Evolutionary conservation across 2,888 invertebrate genomes (phyloP), one percentile per base, ranked within the genome.

Genomic region (Orthosia gothica): DNA sequence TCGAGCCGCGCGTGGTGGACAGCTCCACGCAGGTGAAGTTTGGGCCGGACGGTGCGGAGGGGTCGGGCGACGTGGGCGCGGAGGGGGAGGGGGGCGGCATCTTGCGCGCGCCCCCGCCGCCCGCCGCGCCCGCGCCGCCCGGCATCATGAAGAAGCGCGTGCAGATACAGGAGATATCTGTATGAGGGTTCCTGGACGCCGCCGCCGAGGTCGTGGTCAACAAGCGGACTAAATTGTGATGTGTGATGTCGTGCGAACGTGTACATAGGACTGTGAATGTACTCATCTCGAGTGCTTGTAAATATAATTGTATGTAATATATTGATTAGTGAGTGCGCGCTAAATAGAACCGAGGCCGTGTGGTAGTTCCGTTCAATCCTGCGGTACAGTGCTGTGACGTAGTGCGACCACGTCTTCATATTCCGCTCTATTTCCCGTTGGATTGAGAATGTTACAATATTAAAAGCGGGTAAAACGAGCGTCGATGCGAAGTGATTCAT

Each of bases 151-250:
- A 99, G 95, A 99, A 99, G 95, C 97, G 99, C 94, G 99, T 99
- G 89, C 99, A 99, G 96, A 99, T 99, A 93, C 98, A 98, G 95
- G 99, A 99, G 95, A 99, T 99, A 96, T 98, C 98, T 79, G 99
- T 99, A 96, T 99, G 97, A 98, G 96, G 93, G 91, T 96, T 94
- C 86, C 93, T 95, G 76, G 94, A 94, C 88, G 90, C 92, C 89
- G 87, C 92, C 89, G 92, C 92, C 70, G 95, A 95, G 90, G 92
- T 96, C 75, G 95, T 96, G 83, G 93, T 96, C 80, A 96, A 95
- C 78, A 94, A 95, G 91, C 91, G 95, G 91, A 96, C 96, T 89
- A 94, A 96, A 86, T 94, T 96, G 92, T 96, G 93, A 95, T 91
- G 90, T 69, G 74, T 81, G 76, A 77, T 84, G 74, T 80, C 73